Conservation (phyloP, 2,888 invertebrate species). For the Cylindroiulus punctatus region DNA sequence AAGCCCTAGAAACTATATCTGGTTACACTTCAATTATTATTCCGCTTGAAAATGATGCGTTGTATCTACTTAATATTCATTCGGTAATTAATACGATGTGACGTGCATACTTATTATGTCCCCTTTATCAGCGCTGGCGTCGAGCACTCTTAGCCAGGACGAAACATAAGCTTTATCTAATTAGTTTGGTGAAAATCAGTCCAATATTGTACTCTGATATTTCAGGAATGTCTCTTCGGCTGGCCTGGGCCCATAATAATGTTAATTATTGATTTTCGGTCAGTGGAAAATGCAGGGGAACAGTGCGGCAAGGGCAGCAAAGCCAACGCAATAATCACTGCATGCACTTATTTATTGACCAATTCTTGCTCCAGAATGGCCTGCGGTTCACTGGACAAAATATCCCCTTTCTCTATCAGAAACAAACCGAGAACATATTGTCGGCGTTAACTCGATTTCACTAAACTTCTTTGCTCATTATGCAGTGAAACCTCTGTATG, state of each 20-base stretch:
- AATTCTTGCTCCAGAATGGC: conserved; percentile 10
- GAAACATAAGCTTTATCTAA: conserved; percentile 10
- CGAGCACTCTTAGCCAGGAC: background rate
- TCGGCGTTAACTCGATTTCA: conserved; percentile 18
- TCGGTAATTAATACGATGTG: background rate
- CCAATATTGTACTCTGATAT: background rate
- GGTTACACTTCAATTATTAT: conserved; percentile 4
- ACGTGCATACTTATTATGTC: background rate
- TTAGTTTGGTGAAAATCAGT: conserved; percentile 18
- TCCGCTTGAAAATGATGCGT: background rate
- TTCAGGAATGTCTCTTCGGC: background rate
- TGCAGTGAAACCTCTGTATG: background rate
- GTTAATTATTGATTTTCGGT: conserved; percentile 18
- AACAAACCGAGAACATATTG: conserved; percentile 18
- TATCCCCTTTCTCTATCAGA: background rate
- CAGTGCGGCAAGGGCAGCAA: background rate
- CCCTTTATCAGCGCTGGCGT: background rate
- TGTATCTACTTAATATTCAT: conserved; percentile 10
- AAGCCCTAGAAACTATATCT: background rate
- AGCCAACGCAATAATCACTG: background rate
- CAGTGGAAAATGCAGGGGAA: background rate
- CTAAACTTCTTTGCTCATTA: background rate
- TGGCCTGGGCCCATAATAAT: background rate
- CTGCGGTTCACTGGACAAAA: conserved; percentile 18
- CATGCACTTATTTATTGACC: conserved; percentile 18